Base-by-base conservation (phyloP, 2,888 invertebrate genomes). In the Drosophila ezoana region DNA sequence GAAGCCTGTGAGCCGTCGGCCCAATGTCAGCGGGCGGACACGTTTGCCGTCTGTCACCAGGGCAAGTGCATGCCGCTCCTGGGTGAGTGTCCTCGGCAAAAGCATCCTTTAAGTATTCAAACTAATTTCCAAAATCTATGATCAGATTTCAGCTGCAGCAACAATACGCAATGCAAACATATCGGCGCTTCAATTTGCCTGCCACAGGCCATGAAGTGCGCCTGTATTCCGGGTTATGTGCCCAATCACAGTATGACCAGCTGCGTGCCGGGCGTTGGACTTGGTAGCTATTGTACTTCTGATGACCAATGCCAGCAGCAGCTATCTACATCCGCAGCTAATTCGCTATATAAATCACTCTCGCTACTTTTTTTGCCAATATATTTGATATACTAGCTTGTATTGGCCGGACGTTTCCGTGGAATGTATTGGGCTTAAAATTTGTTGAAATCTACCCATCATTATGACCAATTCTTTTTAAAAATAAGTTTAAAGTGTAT, bases 21-120 rank as follows among this genome's bases (percentile, higher is more conserved):
- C 0, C 92, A 92, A 54, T 92, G 92, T 56, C 78, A 89, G 41
- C 43, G 45, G 4, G n/a, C 57, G 18, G 82, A 91, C 58, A 64
- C 67, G 18, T 90, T 89, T 62, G 77, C 90, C 10, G 58, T 79
- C 8, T 92, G 92, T 49, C 73, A 84, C 14, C 44, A 76, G 14
- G 84, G 77, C 6, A 62, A 63, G 38, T 92, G 92, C 65, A 44
- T 79, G 23, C 82, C 90, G 3, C 47, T 76, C n/a, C 67, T 91
- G 11, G 82, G 91, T 91, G 70, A 79, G 83, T 74, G 2, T 28
- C 28, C 8, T 8, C 28, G 28, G 8, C 8, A 28, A 8, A 2
- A 28, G 28, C 8, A 28, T 28, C 28, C 2, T 8, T 28, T 0
- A 8, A 28, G 8, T 8, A 28, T 8, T 28, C 28, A 8, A 28